Evolutionary conservation across 2,113 vertebrate genomes (phyloP), one percentile per base, ranked within the genome.

Genomic region (Anoplopoma fimbria): DNA sequence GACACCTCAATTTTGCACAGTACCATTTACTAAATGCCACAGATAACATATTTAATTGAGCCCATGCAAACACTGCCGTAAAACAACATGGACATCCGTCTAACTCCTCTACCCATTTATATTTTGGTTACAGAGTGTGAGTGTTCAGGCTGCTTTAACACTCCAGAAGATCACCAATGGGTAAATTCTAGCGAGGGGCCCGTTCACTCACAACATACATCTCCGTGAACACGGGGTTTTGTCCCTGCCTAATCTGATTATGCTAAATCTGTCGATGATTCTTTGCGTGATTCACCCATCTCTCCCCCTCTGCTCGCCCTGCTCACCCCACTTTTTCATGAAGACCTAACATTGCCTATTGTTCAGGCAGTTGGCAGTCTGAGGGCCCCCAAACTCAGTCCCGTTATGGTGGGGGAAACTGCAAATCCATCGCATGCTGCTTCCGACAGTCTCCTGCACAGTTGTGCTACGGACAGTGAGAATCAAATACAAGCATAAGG

Each of bases 281-380:
- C 75, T 71, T 85, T 72, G 27, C 29, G 3, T 67, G 69, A 82
- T 76, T 65, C 57, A 55, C 61, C 81, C 79, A 47, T 76, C 65
- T 38, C 49, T 40, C 82, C 69, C 73, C 80, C 75, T 49, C 71
- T 17, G 47, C 53, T 42, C 58, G 13, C 63, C 63, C 77, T 49
- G 19, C 60, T 72, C 83, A 55, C 64, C 86, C 74, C 65, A 64
- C 71, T 81, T 86, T 74, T 85, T 77, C 64, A 87, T n/a, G 25
- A n/a, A 51, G 79, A 71, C 55, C 55, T 19, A 71, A 82, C 58
- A 51, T 33, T 38, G 74, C 69, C 86, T 80, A 82, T 91, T 93
- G 90, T 88, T 89, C 57, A 47, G 69, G 79, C 90, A 91, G 88
- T 89, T 92, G 91, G 90, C 64, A 78, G 78, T 79, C 55, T 69